Base-by-base conservation (phyloP, 2,797 vertebrate species). In the Florisuga fusca region DNA sequence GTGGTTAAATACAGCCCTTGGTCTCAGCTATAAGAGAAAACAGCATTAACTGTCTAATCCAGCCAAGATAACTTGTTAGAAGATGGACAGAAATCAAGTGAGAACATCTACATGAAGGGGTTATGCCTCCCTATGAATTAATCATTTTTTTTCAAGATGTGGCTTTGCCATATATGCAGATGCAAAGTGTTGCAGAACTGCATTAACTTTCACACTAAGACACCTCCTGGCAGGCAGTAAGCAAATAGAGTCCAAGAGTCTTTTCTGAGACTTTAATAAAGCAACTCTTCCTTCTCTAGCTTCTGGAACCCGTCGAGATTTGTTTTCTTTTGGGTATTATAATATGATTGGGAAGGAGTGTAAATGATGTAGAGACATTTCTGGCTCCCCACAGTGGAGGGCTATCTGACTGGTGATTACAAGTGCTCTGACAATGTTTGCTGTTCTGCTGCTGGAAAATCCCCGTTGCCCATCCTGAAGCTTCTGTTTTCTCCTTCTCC, bases 401-500 rank as follows among this genome's bases (percentile, higher is more conserved):
- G n/a, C 72, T 79, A 10, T 80, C 86, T 14, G 54, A 72, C 76
- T 95, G 46, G 64, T 58, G 95, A 94, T 94, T 80, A 87, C 80
- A 81, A 87, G 59, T 69, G 36, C 66, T 71, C 80, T 76, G 72
- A 75, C 48, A 71, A 22, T 12, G 27, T 80, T 85, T 91, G 71
- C 84, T 83, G 4, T 61, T 86, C 36, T 57, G 50, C 59, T 71
- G 61, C 72, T 85, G 50, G 68, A 90, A 93, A 91, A 94, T 89
- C 76, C 48, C 74, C 54, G 73, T 90, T 84, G 91, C 83, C 78
- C 67, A 48, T 76, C 75, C 68, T n/a, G 46, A 90, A 93, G 84
- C 59, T 74, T 95, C 93, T 90, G 34, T 94, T 91, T 92, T 78
- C 64, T 91, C 43, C 61, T 73, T 88, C 74, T 75, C 51, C 80